Base-by-base conservation (phyloP, 2,888 invertebrate genomes). In the Andricus curvator region DNA sequence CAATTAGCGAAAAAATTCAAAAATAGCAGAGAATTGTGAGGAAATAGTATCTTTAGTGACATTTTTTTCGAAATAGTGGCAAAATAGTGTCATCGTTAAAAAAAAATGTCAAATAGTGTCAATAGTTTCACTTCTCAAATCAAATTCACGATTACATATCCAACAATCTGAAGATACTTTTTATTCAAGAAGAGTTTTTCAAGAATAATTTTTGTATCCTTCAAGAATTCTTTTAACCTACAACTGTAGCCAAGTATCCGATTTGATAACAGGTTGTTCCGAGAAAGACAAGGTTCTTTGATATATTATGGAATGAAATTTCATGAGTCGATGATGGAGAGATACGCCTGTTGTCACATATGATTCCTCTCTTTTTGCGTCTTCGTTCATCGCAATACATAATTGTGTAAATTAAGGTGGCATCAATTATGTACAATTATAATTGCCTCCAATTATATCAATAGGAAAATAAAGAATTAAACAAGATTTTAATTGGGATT, bases 401-500 rank as follows among this genome's bases (percentile, higher is more conserved):
- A 67, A 67, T 67, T 67, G 11, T 29, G 48, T 48, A 25, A 56
- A 56, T n/a, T 37, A 29, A 56, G 33, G 1, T 74, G 29, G 8
- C n/a, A 51, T n/a, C 56, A 56, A 37, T 74, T 74, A 56, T 56
- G 20, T 11, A 13, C 4, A 15, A n/a, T 22, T 62, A 62, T 62
- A 62, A 25, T 22, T 62, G 13, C 25, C 4, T n/a, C 20, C 20
- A 70, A 70, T 70, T 70, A 51, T 29, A 29, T n/a, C 11, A 74
- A 70, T 79, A 60, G 37, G 67, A 83, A 86, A 83, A 83, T n/a
- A 22, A 85, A 82, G 79, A 76, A 83, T 80, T 84, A 83, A 68
- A 70, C 81, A 83, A 81, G 74, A 22, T 77, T 88, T 81, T 82
- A 79, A 85, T 86, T 82, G 82, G 83, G 78, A 84, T 82, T 85